phyloP scores from a whole-genome alignment of 2,113 vertebrate genomes.

The Parotia lawesii region DNA sequence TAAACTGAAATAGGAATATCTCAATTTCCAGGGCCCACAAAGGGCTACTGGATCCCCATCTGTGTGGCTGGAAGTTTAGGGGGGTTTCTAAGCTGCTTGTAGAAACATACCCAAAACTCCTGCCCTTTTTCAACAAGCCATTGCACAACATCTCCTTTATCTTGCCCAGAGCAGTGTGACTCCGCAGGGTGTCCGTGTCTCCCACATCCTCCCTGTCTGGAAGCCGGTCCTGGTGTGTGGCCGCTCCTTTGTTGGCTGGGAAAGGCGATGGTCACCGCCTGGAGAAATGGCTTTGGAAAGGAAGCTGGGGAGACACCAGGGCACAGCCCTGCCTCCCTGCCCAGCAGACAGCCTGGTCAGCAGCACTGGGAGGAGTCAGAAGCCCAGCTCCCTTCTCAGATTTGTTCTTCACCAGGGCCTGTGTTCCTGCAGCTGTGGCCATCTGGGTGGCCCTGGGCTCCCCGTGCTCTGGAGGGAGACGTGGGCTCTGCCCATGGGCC shows the following conservation, averaged over 20 bases:
- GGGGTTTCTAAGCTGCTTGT: not conserved
- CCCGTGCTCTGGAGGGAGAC: not conserved
- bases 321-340: not conserved
- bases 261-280: fast-evolving
- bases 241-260: not conserved
- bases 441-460: conserved; percentile 25
- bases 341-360: not conserved
- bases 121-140: not conserved
- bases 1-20: not conserved
- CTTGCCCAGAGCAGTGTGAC: not conserved
- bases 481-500: not conserved
- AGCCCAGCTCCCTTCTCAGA: not conserved
- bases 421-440: not conserved
- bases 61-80: not conserved
- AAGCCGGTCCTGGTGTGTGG: not conserved
- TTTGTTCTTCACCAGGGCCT: not conserved
- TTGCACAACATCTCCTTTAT: not conserved
- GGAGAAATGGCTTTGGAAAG: not conserved
- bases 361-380: not conserved
- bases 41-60: not conserved
- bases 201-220: not conserved
- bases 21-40: not conserved
- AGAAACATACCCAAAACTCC: not conserved
- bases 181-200: not conserved
- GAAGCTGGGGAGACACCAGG: not conserved